Percentiles rank a stretch among this genome's conserved stretches.
Conservation (phyloP, 1,140 invertebrate species). For the Saccostrea glomerata region DNA sequence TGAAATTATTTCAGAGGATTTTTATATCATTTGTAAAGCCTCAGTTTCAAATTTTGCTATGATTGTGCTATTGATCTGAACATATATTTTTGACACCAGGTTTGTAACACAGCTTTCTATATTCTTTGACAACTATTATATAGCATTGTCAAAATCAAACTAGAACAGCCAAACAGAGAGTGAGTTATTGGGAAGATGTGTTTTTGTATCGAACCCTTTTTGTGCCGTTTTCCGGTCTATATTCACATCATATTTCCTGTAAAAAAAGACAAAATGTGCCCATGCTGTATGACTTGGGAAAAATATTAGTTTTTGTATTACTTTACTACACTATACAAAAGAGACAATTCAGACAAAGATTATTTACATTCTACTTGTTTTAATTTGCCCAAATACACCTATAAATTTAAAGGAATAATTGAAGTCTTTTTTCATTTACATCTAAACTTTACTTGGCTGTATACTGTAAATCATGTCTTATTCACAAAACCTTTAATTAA, state of each 20-base stretch:
- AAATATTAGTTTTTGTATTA: not conserved
- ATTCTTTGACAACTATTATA: not conserved
- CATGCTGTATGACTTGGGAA: not conserved
- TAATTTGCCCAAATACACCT: no score
- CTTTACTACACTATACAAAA: not conserved
- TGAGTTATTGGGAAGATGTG: slow-evolving; percentile 31
- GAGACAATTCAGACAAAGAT: no score
- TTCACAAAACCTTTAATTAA: no score
- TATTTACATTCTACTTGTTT: no score
- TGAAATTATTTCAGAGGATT: not conserved
- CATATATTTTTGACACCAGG: not conserved
- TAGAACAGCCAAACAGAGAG: slow-evolving; percentile 32
- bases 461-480: no score
- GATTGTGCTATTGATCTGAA: no score
- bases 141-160: not conserved
- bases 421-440: no score
- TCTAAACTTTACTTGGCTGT: no score
- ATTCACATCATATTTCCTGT: slow-evolving; percentile 42
- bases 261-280: slow-evolving; percentile 34
- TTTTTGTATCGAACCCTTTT: slow-evolving; percentile 29
- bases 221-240: slow-evolving; percentile 36
- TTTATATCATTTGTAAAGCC: not conserved
- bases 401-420: no score
- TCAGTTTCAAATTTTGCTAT: not conserved
- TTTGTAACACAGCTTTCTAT: not conserved